These are phyloP conservation scores for Schizothorax lantsangensis DNA, from an alignment of 2,797 vertebrate genomes.

Conservation along the genomic window DNA sequence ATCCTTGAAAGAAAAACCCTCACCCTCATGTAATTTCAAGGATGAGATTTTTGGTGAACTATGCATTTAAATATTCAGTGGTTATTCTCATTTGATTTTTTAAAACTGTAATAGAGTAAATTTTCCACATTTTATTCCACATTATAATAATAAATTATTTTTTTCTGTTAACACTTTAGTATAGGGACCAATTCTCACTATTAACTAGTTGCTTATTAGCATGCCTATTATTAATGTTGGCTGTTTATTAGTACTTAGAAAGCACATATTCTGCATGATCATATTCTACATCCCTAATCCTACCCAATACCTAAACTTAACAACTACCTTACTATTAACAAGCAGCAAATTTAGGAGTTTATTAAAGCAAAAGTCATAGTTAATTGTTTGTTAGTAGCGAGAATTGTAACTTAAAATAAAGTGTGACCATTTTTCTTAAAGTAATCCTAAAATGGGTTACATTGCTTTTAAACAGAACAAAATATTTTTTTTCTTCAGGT, in stretches of 20 bases:
- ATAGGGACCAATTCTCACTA: neutral
- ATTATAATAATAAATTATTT: no score
- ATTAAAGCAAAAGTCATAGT: no score
- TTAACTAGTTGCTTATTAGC: neutral
- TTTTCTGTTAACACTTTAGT: neutral
- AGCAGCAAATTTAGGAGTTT: no score
- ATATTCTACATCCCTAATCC: no score
- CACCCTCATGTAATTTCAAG: no score
- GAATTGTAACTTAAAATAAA: no score
- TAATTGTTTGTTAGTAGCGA: no score
- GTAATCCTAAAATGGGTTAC: neutral
- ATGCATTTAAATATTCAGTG: neutral
- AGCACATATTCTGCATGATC: no score
- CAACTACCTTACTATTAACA: no score
- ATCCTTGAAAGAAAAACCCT: neutral
- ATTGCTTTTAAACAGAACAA: neutral
- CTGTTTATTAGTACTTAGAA: neutral
- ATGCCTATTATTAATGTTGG: neutral
- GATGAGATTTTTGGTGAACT: neutral
- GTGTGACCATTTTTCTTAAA: neutral
- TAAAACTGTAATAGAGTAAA: neutral
- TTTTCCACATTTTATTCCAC: neutral
- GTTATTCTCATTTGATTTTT: neutral
- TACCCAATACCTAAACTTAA: no score
- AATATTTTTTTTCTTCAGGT: neutral